These are phyloP conservation scores for Chymomyza amoena DNA, from an alignment of 2,888 invertebrate species.

Conservation along the genomic window DNA sequence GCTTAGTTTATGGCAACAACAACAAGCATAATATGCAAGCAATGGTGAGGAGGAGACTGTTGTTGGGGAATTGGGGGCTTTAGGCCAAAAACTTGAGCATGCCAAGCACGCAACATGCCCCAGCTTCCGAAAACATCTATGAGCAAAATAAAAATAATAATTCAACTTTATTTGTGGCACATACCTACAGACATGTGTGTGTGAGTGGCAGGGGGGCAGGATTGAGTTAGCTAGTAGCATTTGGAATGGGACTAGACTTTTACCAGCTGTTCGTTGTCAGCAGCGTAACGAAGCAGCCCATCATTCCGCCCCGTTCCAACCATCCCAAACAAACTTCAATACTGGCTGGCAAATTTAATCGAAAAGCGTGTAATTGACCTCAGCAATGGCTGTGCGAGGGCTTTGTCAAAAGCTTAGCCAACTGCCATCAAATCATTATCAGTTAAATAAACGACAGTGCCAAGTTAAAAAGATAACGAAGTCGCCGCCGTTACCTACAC, in stretches of 20 bases:
- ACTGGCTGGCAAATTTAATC: slow-evolving; percentile 64
- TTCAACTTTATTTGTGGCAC: slow-evolving; percentile 71
- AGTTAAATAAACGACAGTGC: slow-evolving; percentile 71
- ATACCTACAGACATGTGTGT: slow-evolving; percentile 45
- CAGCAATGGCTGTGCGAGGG: slow-evolving; percentile 59
- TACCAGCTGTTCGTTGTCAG: slow-evolving; percentile 68
- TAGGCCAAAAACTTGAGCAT: slow-evolving; percentile 63
- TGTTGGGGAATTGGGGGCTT: slow-evolving; percentile 15
- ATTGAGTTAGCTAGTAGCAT: background rate
- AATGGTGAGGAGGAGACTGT: background rate
- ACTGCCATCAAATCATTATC: slow-evolving; percentile 71
- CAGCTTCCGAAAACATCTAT: slow-evolving; percentile 19
- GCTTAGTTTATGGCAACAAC: background rate
- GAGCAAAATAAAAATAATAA: slow-evolving; percentile 69
- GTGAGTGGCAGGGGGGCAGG: background rate
- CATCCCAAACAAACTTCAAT: background rate
- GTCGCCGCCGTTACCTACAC: slow-evolving; percentile 37
- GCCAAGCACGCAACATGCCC: slow-evolving; percentile 59
- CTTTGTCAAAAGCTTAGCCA: slow-evolving; percentile 71
- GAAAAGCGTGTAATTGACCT: slow-evolving; percentile 70
- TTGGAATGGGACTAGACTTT: background rate
- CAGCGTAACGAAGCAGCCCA: slow-evolving; percentile 35
- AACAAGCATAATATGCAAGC: slow-evolving; percentile 16
- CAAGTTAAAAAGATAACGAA: slow-evolving; percentile 72
- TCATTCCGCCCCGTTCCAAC: background rate